Evolutionary conservation across 2,888 invertebrate genomes (phyloP), one percentile per base, ranked within the genome.

Genomic region (Oegoconia quadripuncta): DNA sequence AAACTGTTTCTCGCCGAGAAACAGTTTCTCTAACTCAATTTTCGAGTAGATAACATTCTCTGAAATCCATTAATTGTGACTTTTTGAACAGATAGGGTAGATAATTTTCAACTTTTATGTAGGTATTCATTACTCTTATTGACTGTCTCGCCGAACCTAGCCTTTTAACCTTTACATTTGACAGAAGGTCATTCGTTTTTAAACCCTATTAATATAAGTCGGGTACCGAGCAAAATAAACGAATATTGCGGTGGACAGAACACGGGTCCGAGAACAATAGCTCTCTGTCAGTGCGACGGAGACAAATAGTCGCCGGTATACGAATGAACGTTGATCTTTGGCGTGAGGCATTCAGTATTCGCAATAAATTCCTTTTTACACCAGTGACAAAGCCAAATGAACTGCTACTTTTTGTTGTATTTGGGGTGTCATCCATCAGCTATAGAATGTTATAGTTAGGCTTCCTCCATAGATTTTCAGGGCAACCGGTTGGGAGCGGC

Each of bases 191-290:
- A 62, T 58, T 64, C 42, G 49, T 65, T 34, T 35, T 36, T 36
- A 28, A 57, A 61, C 56, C 52, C 64, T 65, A 70, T 74, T 74
- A 70, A 70, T 70, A 67, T 55, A 50, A 59, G 59, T 64, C 58
- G n/a, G n/a, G n/a, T n/a, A n/a, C n/a, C 48, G 59, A 61, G 52
- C 59, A 59, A 68, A 74, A 69, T 68, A 70, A 70, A 66, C 74
- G 72, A 73, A 80, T 78, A 78, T 74, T 73, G 75, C 55, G 65
- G 72, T 68, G 74, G 74, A 71, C 75, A 66, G 60, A 23, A 20
- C 23, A 15, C 25, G 18, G 59, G 52, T 48, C 59, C 55, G 46
- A 20, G 50, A 74, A 81, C 79, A 82, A 81, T 82, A 69, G 70
- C 66, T 79, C 75, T 74, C 69, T 73, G 81, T 77, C 82, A 69